Evolutionary conservation across 2,113 vertebrate species (phyloP).

Genomic region (Pteropus alecto): DNA sequence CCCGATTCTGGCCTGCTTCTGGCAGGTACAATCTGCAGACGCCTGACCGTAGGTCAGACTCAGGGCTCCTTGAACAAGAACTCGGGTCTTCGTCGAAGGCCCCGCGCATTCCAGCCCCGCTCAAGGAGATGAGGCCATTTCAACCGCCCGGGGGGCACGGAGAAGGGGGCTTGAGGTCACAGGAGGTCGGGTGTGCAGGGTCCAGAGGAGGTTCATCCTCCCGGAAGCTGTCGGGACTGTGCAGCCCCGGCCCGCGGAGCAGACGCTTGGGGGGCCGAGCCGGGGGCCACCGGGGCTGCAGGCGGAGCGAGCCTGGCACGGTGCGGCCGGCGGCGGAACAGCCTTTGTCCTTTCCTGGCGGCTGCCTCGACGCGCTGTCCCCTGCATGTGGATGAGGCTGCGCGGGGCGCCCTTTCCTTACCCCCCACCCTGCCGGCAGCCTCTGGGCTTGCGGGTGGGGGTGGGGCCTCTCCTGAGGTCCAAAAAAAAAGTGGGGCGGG

Average conservation of each 20-base stretch:
- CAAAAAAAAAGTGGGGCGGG: not conserved
- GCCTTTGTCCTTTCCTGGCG: slow-evolving; percentile 72
- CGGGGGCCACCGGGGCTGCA: slow-evolving; percentile 61
- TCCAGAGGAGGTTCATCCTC: not conserved
- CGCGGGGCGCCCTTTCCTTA: not conserved
- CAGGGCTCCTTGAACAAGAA: not conserved
- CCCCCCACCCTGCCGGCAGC: not conserved
- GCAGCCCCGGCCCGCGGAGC: not conserved
- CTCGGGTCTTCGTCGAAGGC: not conserved
- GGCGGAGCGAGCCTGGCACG: slow-evolving; percentile 61
- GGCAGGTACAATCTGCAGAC: not conserved
- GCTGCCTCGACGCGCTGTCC: slow-evolving; percentile 30
- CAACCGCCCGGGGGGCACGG: not conserved
- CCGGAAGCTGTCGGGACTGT: not conserved
- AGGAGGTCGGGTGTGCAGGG: not conserved
- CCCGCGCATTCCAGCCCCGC: too few relatives aligned
- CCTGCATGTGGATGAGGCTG: slow-evolving; percentile 74
- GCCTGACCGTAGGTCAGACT: not conserved
- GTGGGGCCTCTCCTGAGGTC: not conserved
- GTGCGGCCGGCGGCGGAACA: slow-evolving; percentile 62
- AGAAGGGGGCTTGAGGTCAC: not conserved
- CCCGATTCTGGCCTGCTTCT: not conserved
- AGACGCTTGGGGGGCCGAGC: not conserved
- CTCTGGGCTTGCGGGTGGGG: not conserved
- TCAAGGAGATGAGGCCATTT: not conserved